phyloP scores from a whole-genome alignment of 2,113 vertebrate species.

The Oxyura jamaicensis region DNA sequence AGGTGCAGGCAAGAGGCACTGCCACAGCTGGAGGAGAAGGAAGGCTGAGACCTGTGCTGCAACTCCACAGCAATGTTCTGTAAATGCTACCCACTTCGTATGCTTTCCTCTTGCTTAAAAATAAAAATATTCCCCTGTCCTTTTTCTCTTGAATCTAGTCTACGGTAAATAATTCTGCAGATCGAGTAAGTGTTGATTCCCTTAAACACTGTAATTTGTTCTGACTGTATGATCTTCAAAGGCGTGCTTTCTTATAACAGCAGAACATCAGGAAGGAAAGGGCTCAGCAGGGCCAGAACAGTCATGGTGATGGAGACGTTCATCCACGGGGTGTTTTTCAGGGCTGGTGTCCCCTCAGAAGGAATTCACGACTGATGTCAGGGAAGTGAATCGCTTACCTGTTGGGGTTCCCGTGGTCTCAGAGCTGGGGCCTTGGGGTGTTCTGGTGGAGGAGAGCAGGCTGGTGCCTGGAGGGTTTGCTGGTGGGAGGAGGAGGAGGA shows the following conservation, averaged over 20 bases:
- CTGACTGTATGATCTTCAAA: slow-evolving; percentile 4
- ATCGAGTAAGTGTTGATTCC: not conserved
- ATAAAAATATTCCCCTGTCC: not conserved
- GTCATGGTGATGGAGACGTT: rapidly evolving
- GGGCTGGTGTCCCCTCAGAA: not conserved
- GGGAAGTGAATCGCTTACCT: not conserved
- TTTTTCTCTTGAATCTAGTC: not conserved
- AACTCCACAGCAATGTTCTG: not conserved
- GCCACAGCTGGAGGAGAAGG: not conserved
- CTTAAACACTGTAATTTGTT: slow-evolving; percentile 13
- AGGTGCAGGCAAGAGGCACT: not conserved
- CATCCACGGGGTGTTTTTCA: not conserved
- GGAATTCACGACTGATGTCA: not conserved
- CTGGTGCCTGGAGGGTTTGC: not conserved
- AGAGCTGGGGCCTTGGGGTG: not conserved
- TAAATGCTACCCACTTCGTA: not conserved
- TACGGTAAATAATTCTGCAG: not conserved
- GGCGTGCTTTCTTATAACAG: not conserved
- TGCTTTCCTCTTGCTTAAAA: not conserved
- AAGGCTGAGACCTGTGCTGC: not conserved
- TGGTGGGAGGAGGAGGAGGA: not conserved
- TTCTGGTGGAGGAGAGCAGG: not conserved
- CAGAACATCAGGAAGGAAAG: slow-evolving; percentile 35
- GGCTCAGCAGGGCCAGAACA: not conserved
- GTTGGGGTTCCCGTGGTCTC: not conserved